Base-by-base conservation (phyloP, 2,888 invertebrate species). In the Gnatocerus cornutus region DNA sequence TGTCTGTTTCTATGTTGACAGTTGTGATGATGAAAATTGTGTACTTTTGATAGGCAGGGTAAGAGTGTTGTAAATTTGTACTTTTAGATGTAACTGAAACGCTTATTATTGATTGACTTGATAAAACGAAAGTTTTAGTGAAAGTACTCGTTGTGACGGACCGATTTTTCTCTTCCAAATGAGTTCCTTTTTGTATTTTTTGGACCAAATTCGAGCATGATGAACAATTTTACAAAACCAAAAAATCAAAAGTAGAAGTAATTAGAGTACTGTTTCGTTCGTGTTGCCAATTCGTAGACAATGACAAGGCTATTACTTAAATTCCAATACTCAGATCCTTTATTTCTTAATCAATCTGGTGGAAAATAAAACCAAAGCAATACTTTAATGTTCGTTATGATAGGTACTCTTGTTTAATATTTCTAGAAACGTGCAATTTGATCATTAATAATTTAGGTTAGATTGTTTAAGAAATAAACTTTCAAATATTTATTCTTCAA, bases 1-100 rank as follows among this genome's bases (percentile, higher is more conserved):
- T 61, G 61, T 53, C 64, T 64, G 53, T 64, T 53, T 52, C 50
- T 62, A 29, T 64, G 53, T 55, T 64, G 53, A 64, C 53, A 53
- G 53, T 64, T 52, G 64, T 64, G 64, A 64, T 61, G 10, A 3
- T 29, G 45, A 7, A 41, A 41, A 12, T 41, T 13, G 45, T 61
- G 55, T 61, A 59, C 46, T 45, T 53, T 50, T 37, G 50, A 50
- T 74, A 76, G 75, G 74, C 78, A 78, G 78, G 78, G 78, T 78
- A 74, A 69, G 71, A 74, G 71, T 73, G 71, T 72, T 73, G 72
- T 74, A 71, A 74, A 71, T 74, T 71, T 71, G 71, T 77, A 74
- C 71, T 76, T 74, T 68, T 72, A 76, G 74, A 64, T 63, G 58
- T 69, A 72, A 73, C 56, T 71, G 56, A 69, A 73, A 73, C 67